These are phyloP conservation scores for Sinella curviseta DNA, from an alignment of 1,140 invertebrate species.

Conservation along the genomic window DNA sequence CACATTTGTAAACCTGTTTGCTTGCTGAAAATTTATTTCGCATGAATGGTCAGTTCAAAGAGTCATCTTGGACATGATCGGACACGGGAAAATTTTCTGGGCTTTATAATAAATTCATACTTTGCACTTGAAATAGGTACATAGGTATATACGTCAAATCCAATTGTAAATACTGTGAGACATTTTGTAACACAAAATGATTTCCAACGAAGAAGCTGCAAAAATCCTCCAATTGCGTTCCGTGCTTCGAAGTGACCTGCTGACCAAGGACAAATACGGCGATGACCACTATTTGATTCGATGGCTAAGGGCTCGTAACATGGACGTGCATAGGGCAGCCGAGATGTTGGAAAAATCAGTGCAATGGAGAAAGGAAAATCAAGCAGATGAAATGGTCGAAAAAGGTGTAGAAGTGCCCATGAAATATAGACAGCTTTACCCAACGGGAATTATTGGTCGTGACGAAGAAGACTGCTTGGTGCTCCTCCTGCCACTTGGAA, in stretches of 20 bases:
- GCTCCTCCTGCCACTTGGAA: neutral
- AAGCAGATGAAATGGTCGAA: conserved; percentile 20
- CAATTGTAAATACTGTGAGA: no score
- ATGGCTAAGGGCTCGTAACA: conserved; percentile 29
- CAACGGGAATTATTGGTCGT: neutral
- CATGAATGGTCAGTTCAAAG: no score
- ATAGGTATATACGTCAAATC: no score
- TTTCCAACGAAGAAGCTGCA: neutral
- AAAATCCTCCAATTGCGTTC: conserved; percentile 17
- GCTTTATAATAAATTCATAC: no score
- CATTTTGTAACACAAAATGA: no score
- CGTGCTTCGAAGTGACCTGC: neutral
- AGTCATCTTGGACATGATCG: no score
- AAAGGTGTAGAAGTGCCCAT: neutral
- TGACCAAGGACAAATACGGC: neutral
- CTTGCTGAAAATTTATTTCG: no score
- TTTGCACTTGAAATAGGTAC: no score
- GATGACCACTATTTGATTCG: conserved; percentile 17
- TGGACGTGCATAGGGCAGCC: conserved; percentile 27
- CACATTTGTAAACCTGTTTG: no score
- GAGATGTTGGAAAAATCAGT: conserved; percentile 24
- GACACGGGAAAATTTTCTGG: no score
- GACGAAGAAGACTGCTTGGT: neutral
- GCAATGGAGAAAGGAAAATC: conserved; percentile 27
- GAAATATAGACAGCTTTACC: conserved; percentile 9